Evolutionary conservation across 2,113 vertebrate species (phyloP).

Genomic region (Alligator sinensis): DNA sequence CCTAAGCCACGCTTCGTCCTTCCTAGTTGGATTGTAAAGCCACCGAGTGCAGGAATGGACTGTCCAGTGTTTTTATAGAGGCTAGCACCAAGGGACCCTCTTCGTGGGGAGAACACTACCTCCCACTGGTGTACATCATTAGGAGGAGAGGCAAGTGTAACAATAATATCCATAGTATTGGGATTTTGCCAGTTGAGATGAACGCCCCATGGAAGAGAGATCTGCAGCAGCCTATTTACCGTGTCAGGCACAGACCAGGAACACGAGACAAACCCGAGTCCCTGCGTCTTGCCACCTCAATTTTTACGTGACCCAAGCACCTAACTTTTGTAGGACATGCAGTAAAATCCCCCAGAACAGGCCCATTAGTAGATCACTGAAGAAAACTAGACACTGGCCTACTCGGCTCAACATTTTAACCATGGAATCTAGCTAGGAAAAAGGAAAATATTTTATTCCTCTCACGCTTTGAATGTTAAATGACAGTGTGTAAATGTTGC

Average conservation of each 20-base stretch:
- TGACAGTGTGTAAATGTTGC: rapidly evolving
- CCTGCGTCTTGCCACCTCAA: slow-evolving; percentile 33
- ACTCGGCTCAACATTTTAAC: not conserved
- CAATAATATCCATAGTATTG: no score
- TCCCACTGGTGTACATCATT: no score
- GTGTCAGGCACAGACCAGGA: not conserved
- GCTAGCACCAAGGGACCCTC: not conserved
- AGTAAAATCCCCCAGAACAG: not conserved
- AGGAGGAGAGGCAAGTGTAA: no score
- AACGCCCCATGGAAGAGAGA: not conserved
- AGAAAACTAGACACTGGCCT: not conserved
- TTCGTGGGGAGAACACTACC: no score
- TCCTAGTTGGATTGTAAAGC: no score
- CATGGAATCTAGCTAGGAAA: not conserved
- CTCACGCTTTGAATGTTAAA: slow-evolving; percentile 7
- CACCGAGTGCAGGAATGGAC: not conserved
- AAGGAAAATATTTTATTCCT: slow-evolving; percentile 40
- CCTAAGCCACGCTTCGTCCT: not conserved
- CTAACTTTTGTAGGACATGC: not conserved
- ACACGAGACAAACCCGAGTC: slow-evolving; percentile 11
- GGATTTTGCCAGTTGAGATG: not conserved
- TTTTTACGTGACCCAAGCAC: not conserved
- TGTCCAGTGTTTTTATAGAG: not conserved
- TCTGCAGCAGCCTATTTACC: slow-evolving; percentile 47
- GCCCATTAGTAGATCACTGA: not conserved